Evolutionary conservation across 2,888 invertebrate species (phyloP).

Genomic region (Miltochrista miniata): DNA sequence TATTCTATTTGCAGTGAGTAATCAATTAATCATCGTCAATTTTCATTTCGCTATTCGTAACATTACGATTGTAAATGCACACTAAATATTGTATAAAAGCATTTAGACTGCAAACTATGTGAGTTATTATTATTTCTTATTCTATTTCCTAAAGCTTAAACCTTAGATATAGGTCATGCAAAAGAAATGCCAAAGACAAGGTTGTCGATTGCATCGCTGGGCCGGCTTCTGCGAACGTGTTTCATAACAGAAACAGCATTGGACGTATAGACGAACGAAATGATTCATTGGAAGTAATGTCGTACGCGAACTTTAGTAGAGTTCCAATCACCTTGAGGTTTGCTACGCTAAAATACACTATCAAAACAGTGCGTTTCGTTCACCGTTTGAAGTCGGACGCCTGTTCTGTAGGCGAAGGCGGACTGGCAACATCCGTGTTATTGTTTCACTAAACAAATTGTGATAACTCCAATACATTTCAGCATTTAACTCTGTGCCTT

Average conservation of each 20-base stretch:
- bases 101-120: background rate
- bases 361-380: slow-evolving; percentile 77
- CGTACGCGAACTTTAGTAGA: slow-evolving; percentile 52
- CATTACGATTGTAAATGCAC: too few relatives aligned
- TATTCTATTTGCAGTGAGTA: background rate
- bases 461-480: slow-evolving; percentile 17
- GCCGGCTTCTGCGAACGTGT: background rate
- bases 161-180: slow-evolving; percentile 10
- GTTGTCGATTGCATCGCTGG: slow-evolving; percentile 10
- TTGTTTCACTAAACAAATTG: slow-evolving; percentile 37
- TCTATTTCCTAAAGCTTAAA: slow-evolving; percentile 37
- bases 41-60: too few relatives aligned
- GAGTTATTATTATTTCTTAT: slow-evolving; percentile 30
- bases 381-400: slow-evolving; percentile 59
- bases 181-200: slow-evolving; percentile 9
- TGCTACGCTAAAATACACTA: slow-evolving; percentile 77
- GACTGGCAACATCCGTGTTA: slow-evolving; percentile 27
- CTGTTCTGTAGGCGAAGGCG: slow-evolving; percentile 35
- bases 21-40: too few relatives aligned
- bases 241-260: slow-evolving; percentile 42
- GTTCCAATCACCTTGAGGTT: slow-evolving; percentile 73
- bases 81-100: too few relatives aligned
- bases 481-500: slow-evolving; percentile 45
- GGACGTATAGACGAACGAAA: slow-evolving; percentile 39
- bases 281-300: slow-evolving; percentile 49